Conservation (phyloP, 1,140 invertebrate species). For the Drosophila subobscura region DNA sequence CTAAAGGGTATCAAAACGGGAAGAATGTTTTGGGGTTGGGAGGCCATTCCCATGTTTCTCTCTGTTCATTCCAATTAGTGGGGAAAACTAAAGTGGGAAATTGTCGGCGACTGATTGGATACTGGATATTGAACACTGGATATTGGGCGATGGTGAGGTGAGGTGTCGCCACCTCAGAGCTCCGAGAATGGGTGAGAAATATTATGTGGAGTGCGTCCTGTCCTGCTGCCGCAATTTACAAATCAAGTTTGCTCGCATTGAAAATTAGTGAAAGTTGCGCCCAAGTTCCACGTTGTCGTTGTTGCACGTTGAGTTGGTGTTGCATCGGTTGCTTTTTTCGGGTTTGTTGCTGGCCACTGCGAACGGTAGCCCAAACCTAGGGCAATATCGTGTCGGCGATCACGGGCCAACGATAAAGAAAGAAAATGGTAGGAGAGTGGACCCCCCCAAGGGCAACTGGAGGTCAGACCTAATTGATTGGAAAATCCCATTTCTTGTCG, state of each 20-base stretch:
- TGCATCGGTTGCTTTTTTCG: constrained; percentile 11
- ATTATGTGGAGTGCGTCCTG: constrained; percentile 66
- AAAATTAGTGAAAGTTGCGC: constrained; percentile 73
- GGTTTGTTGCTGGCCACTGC: constrained; percentile 21
- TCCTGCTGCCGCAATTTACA: constrained; percentile 59
- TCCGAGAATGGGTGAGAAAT: constrained; percentile 54
- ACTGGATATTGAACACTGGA: constrained; percentile 34
- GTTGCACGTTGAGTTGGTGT: constrained; percentile 19
- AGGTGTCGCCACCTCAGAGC: constrained; percentile 9
- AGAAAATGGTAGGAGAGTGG: constrained; percentile 24
- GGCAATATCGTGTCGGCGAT: constrained; percentile 79
- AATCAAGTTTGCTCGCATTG: constrained; percentile 67
- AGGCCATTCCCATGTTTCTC: constrained; percentile 31
- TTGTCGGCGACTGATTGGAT: constrained; percentile 39
- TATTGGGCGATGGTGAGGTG: constrained; percentile 7
- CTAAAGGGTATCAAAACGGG: constrained; percentile 21
- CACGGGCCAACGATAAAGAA: constrained; percentile 53
- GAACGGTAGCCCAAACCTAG: constrained; percentile 73
- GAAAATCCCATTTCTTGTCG: constrained; percentile 62
- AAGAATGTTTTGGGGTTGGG: constrained; percentile 18
- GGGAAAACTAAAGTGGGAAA: constrained; percentile 40
- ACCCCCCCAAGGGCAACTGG: constrained; percentile 44
- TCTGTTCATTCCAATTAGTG: constrained; percentile 38
- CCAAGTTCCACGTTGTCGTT: constrained; percentile 46
- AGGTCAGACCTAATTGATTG: constrained; percentile 75